phyloP scores from a whole-genome alignment of 2,888 invertebrate genomes.

The Belgica antarctica region DNA sequence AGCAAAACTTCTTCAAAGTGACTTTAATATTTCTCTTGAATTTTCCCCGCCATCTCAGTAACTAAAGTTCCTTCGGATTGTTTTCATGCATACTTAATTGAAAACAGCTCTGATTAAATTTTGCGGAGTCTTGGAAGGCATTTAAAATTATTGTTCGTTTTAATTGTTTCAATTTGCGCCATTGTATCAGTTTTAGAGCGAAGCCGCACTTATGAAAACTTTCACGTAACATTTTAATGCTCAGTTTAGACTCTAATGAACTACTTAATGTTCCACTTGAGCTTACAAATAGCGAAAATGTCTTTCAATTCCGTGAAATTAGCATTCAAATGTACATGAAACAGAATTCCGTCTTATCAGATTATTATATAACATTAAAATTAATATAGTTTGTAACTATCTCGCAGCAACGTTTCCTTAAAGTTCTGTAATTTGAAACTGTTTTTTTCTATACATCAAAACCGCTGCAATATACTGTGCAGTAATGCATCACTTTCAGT shows the following conservation, averaged over 20 bases:
- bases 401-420: background rate
- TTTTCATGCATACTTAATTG: background rate
- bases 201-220: background rate
- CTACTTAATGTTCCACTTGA: background rate
- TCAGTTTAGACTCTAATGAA: background rate
- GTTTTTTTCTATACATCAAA: no score
- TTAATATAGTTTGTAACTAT: background rate
- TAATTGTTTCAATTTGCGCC: background rate
- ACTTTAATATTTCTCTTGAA: no score
- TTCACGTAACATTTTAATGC: background rate
- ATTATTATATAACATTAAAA: no score
- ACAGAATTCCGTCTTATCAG: no score
- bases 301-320: background rate
- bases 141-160: background rate
- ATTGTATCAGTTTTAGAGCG: background rate
- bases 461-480: no score
- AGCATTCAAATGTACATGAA: background rate
- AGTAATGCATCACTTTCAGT: no score
- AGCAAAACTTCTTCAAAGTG: no score
- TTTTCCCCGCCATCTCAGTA: no score
- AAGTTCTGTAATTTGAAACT: background rate
- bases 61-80: no score
- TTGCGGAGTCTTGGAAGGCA: background rate
- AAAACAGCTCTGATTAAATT: slow-evolving; percentile 3
- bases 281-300: background rate